Conservation (phyloP, 1,140 invertebrate species). For the Apis mellifera region Amel_HAv3.1 CM009941.2:14319001-14319500, state of each 20-base stretch:
- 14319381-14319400: slow-evolving; percentile 15
- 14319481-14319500: background rate
- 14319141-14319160: slow-evolving; percentile 80
- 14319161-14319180: slow-evolving; percentile 80
- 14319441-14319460: slow-evolving; percentile 28
- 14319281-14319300: background rate
- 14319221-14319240: slow-evolving; percentile 94
- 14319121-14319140: slow-evolving; percentile 59
- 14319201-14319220: slow-evolving; percentile 97
- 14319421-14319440: slow-evolving; percentile 31
- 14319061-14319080: slow-evolving; percentile 74
- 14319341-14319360: background rate
- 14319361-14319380: background rate
- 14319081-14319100: slow-evolving; percentile 70
- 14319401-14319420: background rate
- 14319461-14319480: slow-evolving; percentile 39
- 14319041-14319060: slow-evolving; percentile 80
- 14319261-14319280: background rate
- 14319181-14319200: slow-evolving; percentile 85
- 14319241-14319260: background rate
- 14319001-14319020: slow-evolving; percentile 47
- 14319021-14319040: slow-evolving; percentile 78
- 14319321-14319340: too few relatives aligned
- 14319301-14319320: background rate
- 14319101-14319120: slow-evolving; percentile 65